These are phyloP conservation scores for Aegithalos caudatus DNA, from an alignment of 2,113 vertebrate species.

Conservation along the genomic window DNA sequence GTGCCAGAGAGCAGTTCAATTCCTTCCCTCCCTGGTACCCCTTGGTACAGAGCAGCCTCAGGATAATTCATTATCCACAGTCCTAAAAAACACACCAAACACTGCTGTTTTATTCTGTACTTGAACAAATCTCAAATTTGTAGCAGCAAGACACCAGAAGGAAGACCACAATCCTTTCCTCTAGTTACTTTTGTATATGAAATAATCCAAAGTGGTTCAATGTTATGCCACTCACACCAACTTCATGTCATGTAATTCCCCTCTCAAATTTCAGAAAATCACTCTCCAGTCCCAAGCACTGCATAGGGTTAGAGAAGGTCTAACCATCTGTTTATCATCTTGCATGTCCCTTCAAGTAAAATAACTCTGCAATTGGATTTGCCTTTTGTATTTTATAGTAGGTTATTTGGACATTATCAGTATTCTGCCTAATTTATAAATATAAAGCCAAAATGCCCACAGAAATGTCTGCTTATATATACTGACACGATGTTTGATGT, in stretches of 20 bases:
- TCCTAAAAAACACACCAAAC: background rate
- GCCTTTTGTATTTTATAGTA: background rate
- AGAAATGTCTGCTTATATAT: background rate
- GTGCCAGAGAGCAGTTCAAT: background rate
- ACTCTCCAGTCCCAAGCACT: background rate
- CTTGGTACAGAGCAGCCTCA: background rate
- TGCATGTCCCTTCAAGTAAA: background rate
- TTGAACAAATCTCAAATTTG: background rate
- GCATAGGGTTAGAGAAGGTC: background rate
- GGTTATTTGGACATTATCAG: background rate
- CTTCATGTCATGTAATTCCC: background rate
- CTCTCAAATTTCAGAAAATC: background rate
- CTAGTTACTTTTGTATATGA: background rate
- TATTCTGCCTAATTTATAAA: background rate
- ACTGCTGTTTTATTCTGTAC: background rate
- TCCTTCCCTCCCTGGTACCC: background rate
- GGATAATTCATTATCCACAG: background rate
- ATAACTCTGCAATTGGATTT: background rate
- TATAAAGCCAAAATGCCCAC: background rate
- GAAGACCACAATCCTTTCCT: background rate
- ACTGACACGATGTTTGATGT: background rate
- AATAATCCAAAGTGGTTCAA: background rate
- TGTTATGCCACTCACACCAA: background rate
- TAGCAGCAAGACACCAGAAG: background rate
- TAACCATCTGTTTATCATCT: background rate